Evolutionary conservation across 2,113 vertebrate genomes (phyloP), one percentile per base, ranked within the genome.

Genomic region (Pterocles gutturalis): DNA sequence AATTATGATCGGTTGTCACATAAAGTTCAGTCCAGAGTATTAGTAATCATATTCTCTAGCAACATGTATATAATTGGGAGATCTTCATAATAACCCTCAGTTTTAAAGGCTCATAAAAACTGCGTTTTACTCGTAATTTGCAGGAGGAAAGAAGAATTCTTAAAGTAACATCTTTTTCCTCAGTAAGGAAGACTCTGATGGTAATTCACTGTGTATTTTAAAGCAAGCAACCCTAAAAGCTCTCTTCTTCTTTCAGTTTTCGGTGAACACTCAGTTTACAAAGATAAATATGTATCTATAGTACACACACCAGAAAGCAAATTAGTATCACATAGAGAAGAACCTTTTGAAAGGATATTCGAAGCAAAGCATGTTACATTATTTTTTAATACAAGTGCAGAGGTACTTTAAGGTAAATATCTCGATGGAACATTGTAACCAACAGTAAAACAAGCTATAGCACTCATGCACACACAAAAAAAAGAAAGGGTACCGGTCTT

Each of bases 31-130:
- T 65, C 78, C 67, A 64, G 9, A 64, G 90, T 94, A 96, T 93
- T 95, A 95, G 88, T 94, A 92, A 96, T 90, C 94, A 93, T 93
- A 96, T 83, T 90, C 78, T 90, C 96, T 78, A 95, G 93, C 80
- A 96, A 94, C 87, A 73, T 78, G 79, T 90, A 96, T 92, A 93
- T 96, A 97, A 98, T 87, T 91, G 91, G 92, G 75, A 94, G 76
- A 92, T 91, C 92, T 96, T 86, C 85, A 67, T 89, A 96, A 96
- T 94, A 97, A 95, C 95, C 92, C 87, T 80, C 87, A 79, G 95
- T 90, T 90, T 97, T 95, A 82, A 89, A 96, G 84, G 34, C 97
- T 97, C 96, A 70, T 92, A 98, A 95, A 97, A 97, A 49, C 49
- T 73, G 29, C 1, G 18, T 83, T 96, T 95, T 78, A 91, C 96